A percentile compares a stretch with the other conserved stretches of the same genome.
Conservation (phyloP, 2,888 invertebrate species). For the Megastigmus dorsalis region DNA sequence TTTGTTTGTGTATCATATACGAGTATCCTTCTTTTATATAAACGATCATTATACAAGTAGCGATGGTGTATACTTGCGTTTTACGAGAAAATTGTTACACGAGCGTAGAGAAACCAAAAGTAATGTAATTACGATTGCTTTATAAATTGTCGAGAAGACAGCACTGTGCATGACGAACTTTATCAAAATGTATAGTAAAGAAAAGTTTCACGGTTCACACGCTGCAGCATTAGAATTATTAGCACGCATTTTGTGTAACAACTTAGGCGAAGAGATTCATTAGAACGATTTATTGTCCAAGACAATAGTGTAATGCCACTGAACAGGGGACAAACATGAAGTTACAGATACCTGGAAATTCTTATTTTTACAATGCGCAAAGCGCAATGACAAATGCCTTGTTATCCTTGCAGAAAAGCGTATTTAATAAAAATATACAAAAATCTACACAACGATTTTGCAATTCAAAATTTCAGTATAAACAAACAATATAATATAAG, state of each 20-base stretch:
- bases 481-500: no score
- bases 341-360: background rate
- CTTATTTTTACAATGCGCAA: conserved; percentile 15
- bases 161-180: no score
- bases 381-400: background rate
- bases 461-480: no score
- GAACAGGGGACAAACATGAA: background rate
- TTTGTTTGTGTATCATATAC: conserved; percentile 19
- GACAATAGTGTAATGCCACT: background rate
- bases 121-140: conserved; percentile 3
- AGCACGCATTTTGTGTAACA: background rate
- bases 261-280: background rate
- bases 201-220: no score
- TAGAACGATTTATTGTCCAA: no score
- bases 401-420: background rate
- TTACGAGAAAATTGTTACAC: conserved; percentile 4
- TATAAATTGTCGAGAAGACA: background rate
- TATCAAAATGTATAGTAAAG: background rate
- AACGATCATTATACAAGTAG: background rate
- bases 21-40: conserved; percentile 7
- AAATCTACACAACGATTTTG: no score
- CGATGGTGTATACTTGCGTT: background rate
- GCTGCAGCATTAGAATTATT: background rate
- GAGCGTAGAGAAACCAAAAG: conserved; percentile 1
- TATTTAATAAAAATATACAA: no score